Evolutionary conservation across 2,113 vertebrate species (phyloP).

Genomic region (Poeciliopsis prolifica): DNA sequence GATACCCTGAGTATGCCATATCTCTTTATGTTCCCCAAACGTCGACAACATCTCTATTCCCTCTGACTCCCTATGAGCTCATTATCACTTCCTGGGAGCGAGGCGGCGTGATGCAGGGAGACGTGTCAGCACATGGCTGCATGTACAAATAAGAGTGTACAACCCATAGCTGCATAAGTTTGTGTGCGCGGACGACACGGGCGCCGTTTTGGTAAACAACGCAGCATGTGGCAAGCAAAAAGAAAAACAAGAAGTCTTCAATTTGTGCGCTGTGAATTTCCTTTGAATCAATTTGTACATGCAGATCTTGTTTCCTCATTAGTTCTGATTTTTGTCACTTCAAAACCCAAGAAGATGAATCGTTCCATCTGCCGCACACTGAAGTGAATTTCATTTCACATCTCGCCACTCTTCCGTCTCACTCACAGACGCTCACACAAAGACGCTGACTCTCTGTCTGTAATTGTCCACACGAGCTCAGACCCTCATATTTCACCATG

Average conservation of each 20-base stretch:
- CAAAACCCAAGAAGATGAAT: slow-evolving; percentile 62
- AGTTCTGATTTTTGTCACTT: slow-evolving; percentile 64
- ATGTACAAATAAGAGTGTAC: not conserved
- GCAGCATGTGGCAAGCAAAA: slow-evolving; percentile 4
- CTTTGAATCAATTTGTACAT: slow-evolving; percentile 55
- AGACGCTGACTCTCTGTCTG: slow-evolving; percentile 16
- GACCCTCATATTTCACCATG: slow-evolving; percentile 3
- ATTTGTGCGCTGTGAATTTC: slow-evolving; percentile 1
- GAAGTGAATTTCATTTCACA: slow-evolving; percentile 43
- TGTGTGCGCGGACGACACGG: not conserved
- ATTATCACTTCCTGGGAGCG: slow-evolving; percentile 49
- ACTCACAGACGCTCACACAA: slow-evolving; percentile 25
- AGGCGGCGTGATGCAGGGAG: slow-evolving; percentile 13
- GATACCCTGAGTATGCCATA: slow-evolving; percentile 44
- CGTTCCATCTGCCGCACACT: slow-evolving; percentile 46
- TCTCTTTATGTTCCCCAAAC: slow-evolving; percentile 50
- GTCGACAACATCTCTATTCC: slow-evolving; percentile 34
- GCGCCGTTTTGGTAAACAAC: slow-evolving; percentile 2
- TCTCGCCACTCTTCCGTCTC: slow-evolving; percentile 33
- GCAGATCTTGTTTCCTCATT: slow-evolving; percentile 66
- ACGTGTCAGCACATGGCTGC: slow-evolving; percentile 21
- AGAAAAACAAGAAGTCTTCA: not conserved
- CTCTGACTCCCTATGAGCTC: slow-evolving; percentile 41
- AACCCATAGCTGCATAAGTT: not conserved
- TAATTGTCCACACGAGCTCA: slow-evolving; percentile 24